A percentile compares a stretch with the other conserved stretches of the same genome.
Evolutionary conservation across 2,888 invertebrate species (phyloP).

Genomic region (Luffia ferchaultella): DNA sequence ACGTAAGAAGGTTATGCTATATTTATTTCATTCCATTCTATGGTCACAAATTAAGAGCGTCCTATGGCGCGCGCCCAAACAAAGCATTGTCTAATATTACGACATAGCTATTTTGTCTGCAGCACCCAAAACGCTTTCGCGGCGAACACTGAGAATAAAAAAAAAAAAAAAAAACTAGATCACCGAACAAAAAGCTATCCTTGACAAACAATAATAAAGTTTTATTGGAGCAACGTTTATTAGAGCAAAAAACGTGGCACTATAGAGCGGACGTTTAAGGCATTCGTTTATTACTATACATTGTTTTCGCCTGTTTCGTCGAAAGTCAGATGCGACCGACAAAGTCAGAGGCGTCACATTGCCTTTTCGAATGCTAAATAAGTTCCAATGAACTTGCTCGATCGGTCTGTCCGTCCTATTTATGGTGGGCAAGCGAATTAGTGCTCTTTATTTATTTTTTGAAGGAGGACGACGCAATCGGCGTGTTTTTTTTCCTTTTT

Average conservation of each 20-base stretch:
- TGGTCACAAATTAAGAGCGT: too few relatives aligned
- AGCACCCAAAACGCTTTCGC: not conserved
- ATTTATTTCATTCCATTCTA: too few relatives aligned
- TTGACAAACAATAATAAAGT: slow-evolving; percentile 16
- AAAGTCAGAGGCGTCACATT: slow-evolving; percentile 37
- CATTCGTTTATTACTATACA: slow-evolving; percentile 3
- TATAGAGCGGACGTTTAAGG: slow-evolving; percentile 20
- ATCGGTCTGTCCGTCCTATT: slow-evolving; percentile 4
- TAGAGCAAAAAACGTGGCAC: slow-evolving; percentile 40
- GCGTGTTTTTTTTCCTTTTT: not conserved
- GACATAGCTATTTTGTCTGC: not conserved
- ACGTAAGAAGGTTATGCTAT: too few relatives aligned
- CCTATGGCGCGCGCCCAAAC: slow-evolving; percentile 29
- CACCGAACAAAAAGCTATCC: slow-evolving; percentile 3
- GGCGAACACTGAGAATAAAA: not conserved
- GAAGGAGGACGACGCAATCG: not conserved
- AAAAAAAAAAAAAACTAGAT: slow-evolving; percentile 4
- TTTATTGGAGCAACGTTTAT: slow-evolving; percentile 38
- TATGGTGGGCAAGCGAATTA: slow-evolving; percentile 8
- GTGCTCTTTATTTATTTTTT: slow-evolving; percentile 6
- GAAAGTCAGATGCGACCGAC: slow-evolving; percentile 25
- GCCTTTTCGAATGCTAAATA: slow-evolving; percentile 58
- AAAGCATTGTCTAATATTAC: slow-evolving; percentile 32
- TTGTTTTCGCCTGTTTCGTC: slow-evolving; percentile 6
- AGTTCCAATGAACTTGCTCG: slow-evolving; percentile 43